Evolutionary conservation across 2,888 invertebrate genomes (phyloP), one percentile per base, ranked within the genome.

Genomic region (Saturnia pavonia): DNA sequence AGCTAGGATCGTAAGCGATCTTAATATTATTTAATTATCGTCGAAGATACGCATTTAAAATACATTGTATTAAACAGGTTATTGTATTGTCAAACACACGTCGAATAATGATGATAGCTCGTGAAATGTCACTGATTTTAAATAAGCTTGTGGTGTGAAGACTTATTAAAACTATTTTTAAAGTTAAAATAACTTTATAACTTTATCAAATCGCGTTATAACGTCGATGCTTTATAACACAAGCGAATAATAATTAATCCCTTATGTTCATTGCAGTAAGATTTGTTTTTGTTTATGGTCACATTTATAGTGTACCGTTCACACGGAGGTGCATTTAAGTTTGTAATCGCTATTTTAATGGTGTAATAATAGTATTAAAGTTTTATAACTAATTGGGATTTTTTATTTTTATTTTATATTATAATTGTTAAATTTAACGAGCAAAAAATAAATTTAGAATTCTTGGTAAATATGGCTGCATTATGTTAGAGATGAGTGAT

Each of bases 351-450:
- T 81, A 80, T 83, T 34, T 88, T 83, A 82, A 82, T 85, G 82
- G 85, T 85, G 88, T 86, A 89, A 89, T 88, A 85, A 89, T 91
- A 90, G 91, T 91, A 92, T 91, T 92, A 91, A 89, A 88, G 75
- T 81, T 88, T 87, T 85, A 83, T 85, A 82, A 85, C 80, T 84
- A 85, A 79, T 80, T 75, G 73, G 69, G 42, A n/a, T n/a, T n/a
- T n/a, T n/a, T n/a, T n/a, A n/a, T n/a, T 73, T 75, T 80, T 80
- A 76, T 84, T 83, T 84, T 76, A 76, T 79, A 8, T 48, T 19
- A 48, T 19, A 19, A 48, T 16, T 48, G 19, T n/a, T 6, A 48
- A 19, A 48, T 7, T 43, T 3, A 43, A 43, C 1, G 43, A 43
- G 1, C 19, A 3, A 19, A 1, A 48, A 16, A 4, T 1, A 16